Evolutionary conservation across 1,140 invertebrate genomes (phyloP), one percentile per base, ranked within the genome.

Genomic region (Alviniconcha marisindica): DNA sequence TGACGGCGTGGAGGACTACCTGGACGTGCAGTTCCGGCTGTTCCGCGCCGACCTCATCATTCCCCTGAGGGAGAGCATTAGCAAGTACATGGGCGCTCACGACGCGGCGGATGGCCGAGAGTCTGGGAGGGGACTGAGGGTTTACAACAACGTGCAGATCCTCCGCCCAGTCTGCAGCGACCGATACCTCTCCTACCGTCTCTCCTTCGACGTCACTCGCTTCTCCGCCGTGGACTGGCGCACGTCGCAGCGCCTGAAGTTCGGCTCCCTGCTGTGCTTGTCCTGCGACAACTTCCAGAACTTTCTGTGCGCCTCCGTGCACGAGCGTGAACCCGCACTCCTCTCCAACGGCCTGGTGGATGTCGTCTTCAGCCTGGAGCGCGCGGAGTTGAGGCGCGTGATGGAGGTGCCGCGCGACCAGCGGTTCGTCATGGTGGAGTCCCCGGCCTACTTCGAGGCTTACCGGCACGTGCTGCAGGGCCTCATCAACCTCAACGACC

Each of bases 1-100:
- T 90, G 86, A 92, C 10, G 92, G 94, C 89, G 92, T 95, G 0
- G 94, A 96, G 40, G 95, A 96, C 86, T 97, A 97, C 89, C 91
- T 97, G 18, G 96, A 97, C 88, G 94, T 96, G 0, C 96, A 97
- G 87, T 96, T 96, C 88, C 92, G 96, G 18, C 92, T 97, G 2
- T 91, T 97, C 33, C 91, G 96, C 18, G 96, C 97, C 93, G 96
- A 97, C 87, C 93, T 93, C 63, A 82, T 94, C 63, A 82, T 87
- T n/a, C 93, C 94, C n/a, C 81, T 94, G 24, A 81, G 93, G 77
- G 84, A 92, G 28, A 93, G 93, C 48, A 91, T 94, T 38, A 73
- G 51, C 24, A 87, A 90, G 71, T 91, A 88, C 63, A 81, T 84
- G 33, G 69, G 60, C 42, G 74, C 82, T 21, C 51, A 82, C 5